A percentile compares a stretch with the other conserved stretches of the same genome.
Evolutionary conservation across 2,797 vertebrate species (phyloP).

Genomic region (Helarctos malayanus): DNA sequence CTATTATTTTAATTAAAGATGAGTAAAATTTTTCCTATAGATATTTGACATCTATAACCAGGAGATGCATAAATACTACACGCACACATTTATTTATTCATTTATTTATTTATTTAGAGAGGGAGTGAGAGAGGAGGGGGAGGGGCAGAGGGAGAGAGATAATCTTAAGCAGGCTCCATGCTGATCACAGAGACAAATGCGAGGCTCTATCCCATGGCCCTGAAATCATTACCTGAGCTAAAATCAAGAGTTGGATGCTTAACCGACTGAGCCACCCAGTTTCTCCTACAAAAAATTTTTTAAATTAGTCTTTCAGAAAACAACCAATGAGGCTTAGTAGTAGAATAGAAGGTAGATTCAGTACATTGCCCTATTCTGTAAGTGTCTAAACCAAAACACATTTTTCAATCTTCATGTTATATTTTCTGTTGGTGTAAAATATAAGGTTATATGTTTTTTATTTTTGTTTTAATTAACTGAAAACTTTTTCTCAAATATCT

Average conservation of each 20-base stretch:
- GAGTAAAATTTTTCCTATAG: neutral
- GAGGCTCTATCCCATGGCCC: too few species aligned
- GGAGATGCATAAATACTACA: neutral
- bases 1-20: neutral
- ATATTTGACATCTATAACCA: neutral
- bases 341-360: neutral
- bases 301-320: neutral
- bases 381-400: neutral
- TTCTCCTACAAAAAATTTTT: neutral
- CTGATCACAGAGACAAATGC: accelerated
- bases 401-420: neutral
- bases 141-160: too few species aligned
- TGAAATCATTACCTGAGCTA: neutral
- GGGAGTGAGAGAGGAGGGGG: too few species aligned
- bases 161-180: too few species aligned
- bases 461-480: neutral
- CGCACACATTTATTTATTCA: too few species aligned
- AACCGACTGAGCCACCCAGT: neutral
- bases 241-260: neutral
- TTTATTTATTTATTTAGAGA: too few species aligned
- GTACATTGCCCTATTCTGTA: neutral
- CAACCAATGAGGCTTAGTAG: neutral
- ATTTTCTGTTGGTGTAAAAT: neutral
- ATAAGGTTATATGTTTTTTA: neutral
- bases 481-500: neutral